Conservation (phyloP, 2,113 vertebrate species). For the Atlantisia rogersi region DNA sequence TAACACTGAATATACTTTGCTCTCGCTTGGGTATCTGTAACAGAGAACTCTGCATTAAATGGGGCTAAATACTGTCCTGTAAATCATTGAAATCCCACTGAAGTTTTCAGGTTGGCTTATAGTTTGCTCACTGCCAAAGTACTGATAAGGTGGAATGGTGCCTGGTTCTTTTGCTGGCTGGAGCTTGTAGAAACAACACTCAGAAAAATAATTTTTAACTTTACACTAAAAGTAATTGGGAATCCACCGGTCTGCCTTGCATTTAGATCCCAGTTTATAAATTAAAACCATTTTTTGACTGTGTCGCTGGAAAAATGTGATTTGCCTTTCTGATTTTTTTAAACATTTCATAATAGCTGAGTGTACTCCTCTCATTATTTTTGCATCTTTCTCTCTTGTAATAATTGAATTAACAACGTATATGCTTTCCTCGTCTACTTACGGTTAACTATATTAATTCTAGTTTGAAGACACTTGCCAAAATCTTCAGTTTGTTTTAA, state of each 20-base stretch:
- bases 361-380: neutral
- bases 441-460: neutral
- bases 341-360: neutral
- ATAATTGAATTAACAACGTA: neutral
- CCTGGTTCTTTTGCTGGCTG: neutral
- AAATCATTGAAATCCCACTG: neutral
- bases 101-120: neutral
- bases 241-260: neutral
- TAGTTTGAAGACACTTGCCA: neutral
- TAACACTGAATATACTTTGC: neutral
- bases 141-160: neutral
- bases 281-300: neutral
- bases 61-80: neutral
- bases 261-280: neutral
- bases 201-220: neutral
- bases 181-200: neutral
- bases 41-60: neutral
- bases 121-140: neutral
- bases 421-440: neutral
- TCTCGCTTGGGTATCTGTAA: neutral
- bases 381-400: neutral
- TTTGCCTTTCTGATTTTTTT: neutral
- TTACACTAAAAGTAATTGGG: neutral
- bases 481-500: neutral
- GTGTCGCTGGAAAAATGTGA: neutral